A percentile compares a stretch with the other conserved stretches of the same genome.
phyloP scores from a whole-genome alignment of 1,140 invertebrate genomes.

The Drosophila nikananu region DNA sequence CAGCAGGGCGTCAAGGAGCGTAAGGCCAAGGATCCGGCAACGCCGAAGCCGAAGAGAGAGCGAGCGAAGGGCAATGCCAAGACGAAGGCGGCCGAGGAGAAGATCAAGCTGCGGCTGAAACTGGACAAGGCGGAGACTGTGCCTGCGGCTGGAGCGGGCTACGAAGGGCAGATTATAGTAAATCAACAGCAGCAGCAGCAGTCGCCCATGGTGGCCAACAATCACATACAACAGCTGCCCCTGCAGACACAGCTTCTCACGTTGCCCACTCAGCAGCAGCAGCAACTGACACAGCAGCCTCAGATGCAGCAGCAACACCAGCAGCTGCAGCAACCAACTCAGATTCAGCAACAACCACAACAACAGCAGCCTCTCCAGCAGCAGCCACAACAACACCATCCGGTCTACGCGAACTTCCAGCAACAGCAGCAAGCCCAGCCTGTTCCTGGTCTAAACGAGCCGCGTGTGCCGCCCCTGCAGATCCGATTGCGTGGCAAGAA shows the following conservation, averaged over 20 bases:
- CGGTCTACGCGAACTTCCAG: conserved; percentile 58
- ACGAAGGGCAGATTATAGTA: conserved; percentile 20
- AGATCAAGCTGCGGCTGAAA: conserved; percentile 93
- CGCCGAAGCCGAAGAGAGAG: conserved; percentile 72
- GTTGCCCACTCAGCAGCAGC: conserved; percentile 44
- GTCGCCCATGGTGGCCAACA: conserved; percentile 11
- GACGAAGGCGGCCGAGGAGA: conserved; percentile 87
- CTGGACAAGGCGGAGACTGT: conserved; percentile 92
- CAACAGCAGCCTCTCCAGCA: conserved; percentile 41
- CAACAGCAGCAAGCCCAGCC: conserved; percentile 64
- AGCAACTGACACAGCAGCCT: conserved; percentile 57
- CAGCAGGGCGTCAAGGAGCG: conserved; percentile 84
- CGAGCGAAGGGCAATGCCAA: conserved; percentile 80
- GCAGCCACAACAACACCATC: conserved; percentile 42
- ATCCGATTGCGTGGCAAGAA: conserved; percentile 94
- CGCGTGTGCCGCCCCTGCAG: conserved; percentile 94
- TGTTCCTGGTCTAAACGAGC: conserved; percentile 87
- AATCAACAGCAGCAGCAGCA: conserved; percentile 55
- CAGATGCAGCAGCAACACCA: conserved; percentile 60
- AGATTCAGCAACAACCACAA: conserved; percentile 41
- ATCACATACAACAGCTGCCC: conserved; percentile 42
- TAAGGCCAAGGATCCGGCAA: conserved; percentile 60
- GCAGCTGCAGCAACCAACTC: conserved; percentile 20
- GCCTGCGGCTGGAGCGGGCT: conserved; percentile 86
- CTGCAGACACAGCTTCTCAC: conserved; percentile 58